Evolutionary conservation across 2,797 vertebrate genomes (phyloP).

Genomic region (Siniperca scherzeri): DNA sequence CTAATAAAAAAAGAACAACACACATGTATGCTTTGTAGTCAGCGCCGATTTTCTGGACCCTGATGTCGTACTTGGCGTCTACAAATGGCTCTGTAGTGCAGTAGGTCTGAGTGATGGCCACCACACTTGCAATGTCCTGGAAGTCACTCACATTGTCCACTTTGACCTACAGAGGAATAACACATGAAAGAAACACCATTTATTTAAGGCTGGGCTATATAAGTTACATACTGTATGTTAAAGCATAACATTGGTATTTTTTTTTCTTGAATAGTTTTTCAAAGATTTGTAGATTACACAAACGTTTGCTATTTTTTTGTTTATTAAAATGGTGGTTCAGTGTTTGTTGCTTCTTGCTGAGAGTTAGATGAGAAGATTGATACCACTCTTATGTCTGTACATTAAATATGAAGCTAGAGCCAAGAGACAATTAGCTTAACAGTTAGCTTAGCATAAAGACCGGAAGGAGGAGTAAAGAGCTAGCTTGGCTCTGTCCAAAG

Average conservation of each 20-base stretch:
- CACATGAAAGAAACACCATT: not conserved
- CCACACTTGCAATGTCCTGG: slow-evolving; percentile 99
- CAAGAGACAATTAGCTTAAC: not conserved
- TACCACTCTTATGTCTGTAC: not conserved
- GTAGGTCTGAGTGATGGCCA: slow-evolving; percentile 98
- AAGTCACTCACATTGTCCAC: slow-evolving; percentile 99
- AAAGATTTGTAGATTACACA: not conserved
- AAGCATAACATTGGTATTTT: not conserved
- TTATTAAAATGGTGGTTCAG: not conserved
- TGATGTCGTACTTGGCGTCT: slow-evolving; percentile 98
- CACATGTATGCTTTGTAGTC: slow-evolving; percentile 99
- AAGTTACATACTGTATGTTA: not conserved
- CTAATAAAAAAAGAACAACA: slow-evolving; percentile 20
- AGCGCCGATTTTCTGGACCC: slow-evolving; percentile 97
- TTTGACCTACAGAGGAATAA: slow-evolving; percentile 88
- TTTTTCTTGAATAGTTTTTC: not conserved
- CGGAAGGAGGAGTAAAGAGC: not conserved
- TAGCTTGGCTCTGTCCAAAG: not conserved
- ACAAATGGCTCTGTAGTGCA: slow-evolving; percentile 97
- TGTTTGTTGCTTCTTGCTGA: not conserved
- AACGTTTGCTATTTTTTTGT: not conserved
- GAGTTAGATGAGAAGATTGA: not conserved
- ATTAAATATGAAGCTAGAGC: not conserved
- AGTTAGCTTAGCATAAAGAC: not conserved
- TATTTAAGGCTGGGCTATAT: not conserved